phyloP scores from a whole-genome alignment of 2,888 invertebrate species.

The Belgica antarctica region DNA sequence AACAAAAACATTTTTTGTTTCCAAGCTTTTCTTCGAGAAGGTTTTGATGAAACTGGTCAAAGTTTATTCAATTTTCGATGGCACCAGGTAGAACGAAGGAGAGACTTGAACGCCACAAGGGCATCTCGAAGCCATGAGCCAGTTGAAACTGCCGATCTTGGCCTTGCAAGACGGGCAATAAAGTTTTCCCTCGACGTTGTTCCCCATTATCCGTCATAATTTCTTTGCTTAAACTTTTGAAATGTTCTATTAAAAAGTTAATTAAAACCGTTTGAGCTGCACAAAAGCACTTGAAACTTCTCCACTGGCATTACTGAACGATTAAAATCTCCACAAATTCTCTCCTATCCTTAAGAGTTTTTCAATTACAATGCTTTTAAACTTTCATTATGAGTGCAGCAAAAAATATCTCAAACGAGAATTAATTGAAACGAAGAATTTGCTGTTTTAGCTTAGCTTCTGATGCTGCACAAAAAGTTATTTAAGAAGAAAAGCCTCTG shows the following conservation, averaged over 20 bases:
- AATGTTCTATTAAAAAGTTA: too few relatives aligned
- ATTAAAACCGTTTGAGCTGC: too few relatives aligned
- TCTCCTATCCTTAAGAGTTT: not conserved
- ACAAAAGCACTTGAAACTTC: not conserved
- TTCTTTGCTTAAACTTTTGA: too few relatives aligned
- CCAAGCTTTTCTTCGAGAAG: too few relatives aligned
- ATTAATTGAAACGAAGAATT: conserved; percentile 16
- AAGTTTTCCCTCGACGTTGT: conserved; percentile 75
- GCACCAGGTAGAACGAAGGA: conserved; percentile 87
- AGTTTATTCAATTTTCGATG: conserved; percentile 85
- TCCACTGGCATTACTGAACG: too few relatives aligned
- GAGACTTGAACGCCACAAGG: conserved; percentile 87
- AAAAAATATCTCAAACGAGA: not conserved
- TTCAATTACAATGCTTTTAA: not conserved
- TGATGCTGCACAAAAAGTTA: not conserved
- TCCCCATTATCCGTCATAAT: too few relatives aligned
- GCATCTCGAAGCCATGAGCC: conserved; percentile 86
- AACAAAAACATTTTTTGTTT: too few relatives aligned
- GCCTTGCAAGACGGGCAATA: conserved; percentile 79
- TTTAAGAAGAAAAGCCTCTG: not conserved
- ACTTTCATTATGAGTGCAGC: not conserved
- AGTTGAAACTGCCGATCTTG: conserved; percentile 87
- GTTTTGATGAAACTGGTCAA: conserved; percentile 84
- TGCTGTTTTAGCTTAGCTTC: not conserved
- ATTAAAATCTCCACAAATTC: not conserved